These are phyloP conservation scores for Onychostoma macrolepis DNA, from an alignment of 2,113 vertebrate species.

Conservation along the genomic window DNA sequence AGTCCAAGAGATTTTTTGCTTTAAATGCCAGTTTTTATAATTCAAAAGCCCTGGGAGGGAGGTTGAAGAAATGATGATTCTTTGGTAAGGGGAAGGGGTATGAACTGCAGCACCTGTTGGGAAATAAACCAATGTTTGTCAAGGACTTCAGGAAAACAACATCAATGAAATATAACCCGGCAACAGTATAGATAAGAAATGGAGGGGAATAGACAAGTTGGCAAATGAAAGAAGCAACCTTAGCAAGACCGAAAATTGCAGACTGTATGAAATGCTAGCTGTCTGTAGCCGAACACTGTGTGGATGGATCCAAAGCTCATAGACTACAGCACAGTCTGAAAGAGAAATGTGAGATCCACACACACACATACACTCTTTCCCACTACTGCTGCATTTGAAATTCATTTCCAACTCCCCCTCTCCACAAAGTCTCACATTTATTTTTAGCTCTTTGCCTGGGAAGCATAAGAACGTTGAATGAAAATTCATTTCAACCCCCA, in stretches of 20 bases:
- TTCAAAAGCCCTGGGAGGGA: neutral
- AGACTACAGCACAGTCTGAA: conserved; percentile 60
- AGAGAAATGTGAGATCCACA: conserved; percentile 67
- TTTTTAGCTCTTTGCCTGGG: conserved; percentile 60
- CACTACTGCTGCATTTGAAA: conserved; percentile 69
- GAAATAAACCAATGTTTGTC: conserved; percentile 27
- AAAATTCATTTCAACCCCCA: conserved; percentile 37
- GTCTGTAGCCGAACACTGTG: conserved; percentile 49
- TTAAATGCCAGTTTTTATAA: neutral
- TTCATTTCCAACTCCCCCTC: conserved; percentile 64
- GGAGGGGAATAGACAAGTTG: neutral
- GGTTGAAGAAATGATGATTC: neutral
- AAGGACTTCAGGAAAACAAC: conserved; percentile 21
- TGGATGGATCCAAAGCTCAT: conserved; percentile 66
- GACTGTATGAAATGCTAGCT: conserved; percentile 65
- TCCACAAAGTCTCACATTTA: conserved; percentile 69
- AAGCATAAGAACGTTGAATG: conserved; percentile 29
- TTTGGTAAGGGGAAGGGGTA: neutral
- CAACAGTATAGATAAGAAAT: neutral
- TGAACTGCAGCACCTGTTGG: conserved; percentile 19
- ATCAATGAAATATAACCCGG: conserved; percentile 16
- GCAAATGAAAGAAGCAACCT: conserved; percentile 38
- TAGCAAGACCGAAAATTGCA: conserved; percentile 44
- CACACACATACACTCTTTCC: conserved; percentile 68
- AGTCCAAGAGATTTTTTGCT: neutral